Evolutionary conservation across 2,888 invertebrate species (phyloP), one percentile per base, ranked within the genome.

Genomic region (Oscheius onirici): DNA sequence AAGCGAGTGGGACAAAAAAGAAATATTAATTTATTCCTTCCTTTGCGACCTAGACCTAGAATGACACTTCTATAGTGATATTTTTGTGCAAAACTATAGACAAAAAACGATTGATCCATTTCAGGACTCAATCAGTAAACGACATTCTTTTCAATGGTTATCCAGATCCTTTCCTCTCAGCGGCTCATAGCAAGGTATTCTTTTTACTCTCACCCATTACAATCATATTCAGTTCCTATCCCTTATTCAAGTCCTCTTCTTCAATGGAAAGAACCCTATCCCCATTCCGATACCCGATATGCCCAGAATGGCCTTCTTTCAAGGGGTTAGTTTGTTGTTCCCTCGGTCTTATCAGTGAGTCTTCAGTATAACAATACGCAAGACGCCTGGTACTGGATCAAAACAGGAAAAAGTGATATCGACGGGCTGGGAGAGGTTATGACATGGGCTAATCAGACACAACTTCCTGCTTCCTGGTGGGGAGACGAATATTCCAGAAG

Each of bases 351-450:
- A 46, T 58, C 5, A 15, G 11, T 17, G 76, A n/a, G n/a, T n/a
- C n/a, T 82, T 51, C 69, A 83, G 84, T 85, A 85, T 67, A 85
- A 85, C 75, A 85, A 85, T 67, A 81, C 80, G 1, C 63, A 81
- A 44, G 85, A 85, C 54, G 84, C 81, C 43, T 74, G 78, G 20
- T 85, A 85, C 52, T 79, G 78, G 76, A 69, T 85, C 15, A 63
- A 82, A 28, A 84, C 85, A 3, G 85, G 85, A 10, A 84, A 78
- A 54, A 71, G 69, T 3, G 73, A 84, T 60, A 76, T 81, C 10
- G 60, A 77, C 28, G 60, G 79, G 28, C 40, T 83, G 11, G 85
- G 83, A 34, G 51, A 71, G 34, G 77, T 85, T 6, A 52, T 73
- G 3, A 66, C 61, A 20, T 85, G 85, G 85, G 82, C 74, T 5